Evolutionary conservation across 2,797 vertebrate genomes (phyloP), one percentile per base, ranked within the genome.

Genomic region (Lutjanus argentimaculatus): DNA sequence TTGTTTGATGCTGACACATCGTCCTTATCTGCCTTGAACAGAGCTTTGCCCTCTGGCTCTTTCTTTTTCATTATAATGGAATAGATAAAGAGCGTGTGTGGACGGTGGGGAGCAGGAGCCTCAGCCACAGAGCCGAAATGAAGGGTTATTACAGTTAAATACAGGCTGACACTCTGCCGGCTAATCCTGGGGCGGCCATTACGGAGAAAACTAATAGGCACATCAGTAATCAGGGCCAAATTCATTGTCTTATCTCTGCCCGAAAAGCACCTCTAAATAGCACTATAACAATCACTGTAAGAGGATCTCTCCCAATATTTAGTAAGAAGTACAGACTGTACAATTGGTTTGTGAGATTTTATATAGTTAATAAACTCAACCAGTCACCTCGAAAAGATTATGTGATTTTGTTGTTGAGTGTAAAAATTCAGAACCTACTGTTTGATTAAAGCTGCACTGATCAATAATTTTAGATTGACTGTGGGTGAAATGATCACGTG

Each of bases 141-240:
- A 88, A 88, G 86, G 88, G 89, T 89, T 93, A 91, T 92, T 92
- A 90, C 80, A 79, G 88, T 87, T 90, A 89, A 92, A 89, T 79
- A 89, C 88, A 84, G 83, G 72, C 87, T 86, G 90, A 89, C 85
- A 89, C 70, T 77, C 80, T 84, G 79, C 75, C 65, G 8, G 77
- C 84, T 93, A 90, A 93, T 90, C 89, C 88, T 86, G 0, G 70
- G 86, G 90, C 55, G 30, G 77, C 80, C 75, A 88, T 92, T 88
- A 86, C 10, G 0, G 68, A 84, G 75, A 69, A 80, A 83, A 84
- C 84, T 90, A 91, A 92, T 88, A 72, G 84, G 72, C 82, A 64
- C 85, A 76, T 87, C 67, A 87, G 83, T 89, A 90, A 92, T 93
- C 74, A 84, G 74, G 64, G 43, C 71, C 76, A 84, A 88, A 88